These are phyloP conservation scores for Agrilus cyanescens DNA, from an alignment of 2,888 invertebrate genomes.

Conservation along the genomic window DNA sequence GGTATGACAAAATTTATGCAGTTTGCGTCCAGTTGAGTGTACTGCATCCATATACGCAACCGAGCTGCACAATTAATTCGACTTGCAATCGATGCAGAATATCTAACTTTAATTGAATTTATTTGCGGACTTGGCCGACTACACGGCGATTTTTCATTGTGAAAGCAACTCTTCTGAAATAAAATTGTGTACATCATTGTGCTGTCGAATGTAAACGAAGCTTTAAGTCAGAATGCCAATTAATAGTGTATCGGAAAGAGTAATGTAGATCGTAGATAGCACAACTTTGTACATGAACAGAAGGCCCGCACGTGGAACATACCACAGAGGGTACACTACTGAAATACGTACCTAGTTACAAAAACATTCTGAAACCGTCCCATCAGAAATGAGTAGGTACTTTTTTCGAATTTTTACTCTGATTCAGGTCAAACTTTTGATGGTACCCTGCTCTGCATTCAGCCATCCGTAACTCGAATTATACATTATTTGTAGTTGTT, in stretches of 20 bases:
- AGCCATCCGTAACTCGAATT: too few relatives aligned
- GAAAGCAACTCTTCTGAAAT: constrained; percentile 12
- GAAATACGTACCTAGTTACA: too few relatives aligned
- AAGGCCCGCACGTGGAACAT: not conserved
- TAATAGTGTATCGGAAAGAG: constrained; percentile 29
- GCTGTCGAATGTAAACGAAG: constrained; percentile 22
- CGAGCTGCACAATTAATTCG: constrained; percentile 21
- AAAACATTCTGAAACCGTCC: too few relatives aligned
- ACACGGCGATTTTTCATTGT: constrained; percentile 8
- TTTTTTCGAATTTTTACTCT: too few relatives aligned
- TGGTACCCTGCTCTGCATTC: too few relatives aligned
- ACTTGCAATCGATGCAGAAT: constrained; percentile 22
- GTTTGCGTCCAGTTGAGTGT: too few relatives aligned
- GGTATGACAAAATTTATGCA: too few relatives aligned
- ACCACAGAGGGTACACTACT: too few relatives aligned
- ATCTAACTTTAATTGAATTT: constrained; percentile 29
- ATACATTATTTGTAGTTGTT: too few relatives aligned
- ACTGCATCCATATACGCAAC: too few relatives aligned
- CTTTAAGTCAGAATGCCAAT: constrained; percentile 23
- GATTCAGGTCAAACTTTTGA: too few relatives aligned
- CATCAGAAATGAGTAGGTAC: too few relatives aligned
- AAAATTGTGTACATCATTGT: constrained; percentile 27
- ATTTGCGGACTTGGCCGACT: constrained; percentile 21
- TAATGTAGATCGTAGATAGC: constrained; percentile 28
- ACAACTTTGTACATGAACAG: constrained; percentile 13